Evolutionary conservation across 2,797 vertebrate genomes (phyloP).

Genomic region (Enteromius fasciolatus): DNA sequence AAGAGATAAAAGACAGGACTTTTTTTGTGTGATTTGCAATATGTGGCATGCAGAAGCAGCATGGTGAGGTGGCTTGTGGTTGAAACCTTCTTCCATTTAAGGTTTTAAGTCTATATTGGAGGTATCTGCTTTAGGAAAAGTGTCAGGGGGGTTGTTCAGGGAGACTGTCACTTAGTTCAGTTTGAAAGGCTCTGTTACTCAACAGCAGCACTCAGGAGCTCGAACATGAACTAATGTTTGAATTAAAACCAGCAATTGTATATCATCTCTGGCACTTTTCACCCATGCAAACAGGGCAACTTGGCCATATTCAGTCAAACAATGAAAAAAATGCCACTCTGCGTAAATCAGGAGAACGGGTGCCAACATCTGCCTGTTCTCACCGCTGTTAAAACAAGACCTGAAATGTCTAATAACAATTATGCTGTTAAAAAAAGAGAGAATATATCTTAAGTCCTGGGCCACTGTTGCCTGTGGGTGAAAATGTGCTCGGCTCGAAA

Average conservation of each 20-base stretch:
- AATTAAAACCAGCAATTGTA: slow-evolving; percentile 82
- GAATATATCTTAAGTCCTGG: slow-evolving; percentile 74
- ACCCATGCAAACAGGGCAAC: slow-evolving; percentile 83
- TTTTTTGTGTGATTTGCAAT: slow-evolving; percentile 26
- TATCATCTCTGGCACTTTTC: slow-evolving; percentile 81
- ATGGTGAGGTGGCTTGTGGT: slow-evolving; percentile 53
- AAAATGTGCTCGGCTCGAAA: slow-evolving; percentile 75
- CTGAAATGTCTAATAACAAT: slow-evolving; percentile 87
- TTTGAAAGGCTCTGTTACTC: slow-evolving; percentile 72
- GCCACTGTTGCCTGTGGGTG: slow-evolving; percentile 76
- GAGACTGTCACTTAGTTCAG: slow-evolving; percentile 69
- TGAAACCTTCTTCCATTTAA: slow-evolving; percentile 71
- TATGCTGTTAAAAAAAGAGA: slow-evolving; percentile 72
- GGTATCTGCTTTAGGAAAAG: slow-evolving; percentile 64
- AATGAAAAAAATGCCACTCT: slow-evolving; percentile 87
- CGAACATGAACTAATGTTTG: slow-evolving; percentile 77
- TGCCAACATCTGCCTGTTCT: slow-evolving; percentile 98
- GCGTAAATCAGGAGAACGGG: slow-evolving; percentile 79
- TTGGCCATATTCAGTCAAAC: slow-evolving; percentile 99
- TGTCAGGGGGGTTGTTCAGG: slow-evolving; percentile 54
- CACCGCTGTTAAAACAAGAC: slow-evolving; percentile 89
- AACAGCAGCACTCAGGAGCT: slow-evolving; percentile 69
- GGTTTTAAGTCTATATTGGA: slow-evolving; percentile 69
- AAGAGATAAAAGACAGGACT: slow-evolving; percentile 33
- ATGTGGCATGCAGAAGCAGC: slow-evolving; percentile 58